phyloP scores from a whole-genome alignment of 1,140 invertebrate species.

The Bombus polaris region DNA sequence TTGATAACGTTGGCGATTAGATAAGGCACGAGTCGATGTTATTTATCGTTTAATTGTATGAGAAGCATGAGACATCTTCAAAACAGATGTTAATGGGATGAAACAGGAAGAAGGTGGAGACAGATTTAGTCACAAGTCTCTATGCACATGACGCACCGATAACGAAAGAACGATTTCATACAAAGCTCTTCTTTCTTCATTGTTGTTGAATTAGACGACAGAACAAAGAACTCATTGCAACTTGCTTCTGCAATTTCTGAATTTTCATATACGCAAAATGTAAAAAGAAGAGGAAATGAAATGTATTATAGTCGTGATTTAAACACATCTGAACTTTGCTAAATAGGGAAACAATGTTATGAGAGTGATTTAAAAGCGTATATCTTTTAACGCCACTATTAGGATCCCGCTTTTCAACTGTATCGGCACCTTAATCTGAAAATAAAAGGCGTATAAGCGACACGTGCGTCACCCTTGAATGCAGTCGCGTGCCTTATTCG shows the following conservation, averaged over 20 bases:
- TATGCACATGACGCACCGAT: conserved; percentile 34
- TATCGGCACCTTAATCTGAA: conserved; percentile 57
- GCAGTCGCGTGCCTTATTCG: conserved; percentile 46
- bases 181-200: background rate
- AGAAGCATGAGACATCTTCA: conserved; percentile 53
- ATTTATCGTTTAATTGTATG: conserved; percentile 25
- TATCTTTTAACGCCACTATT: conserved; percentile 51
- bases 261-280: background rate
- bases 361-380: background rate
- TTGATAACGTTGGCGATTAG: conserved; percentile 54
- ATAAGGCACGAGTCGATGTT: conserved; percentile 48
- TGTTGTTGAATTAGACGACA: background rate
- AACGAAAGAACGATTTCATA: conserved; percentile 30
- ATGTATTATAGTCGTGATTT: background rate
- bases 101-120: conserved; percentile 59
- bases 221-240: background rate
- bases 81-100: conserved; percentile 49
- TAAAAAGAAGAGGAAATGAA: background rate
- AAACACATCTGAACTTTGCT: background rate
- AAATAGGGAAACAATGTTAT: background rate
- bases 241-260: background rate
- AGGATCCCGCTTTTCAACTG: conserved; percentile 37
- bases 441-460: conserved; percentile 61
- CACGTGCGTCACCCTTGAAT: conserved; percentile 55
- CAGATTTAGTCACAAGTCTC: conserved; percentile 33